phyloP scores from a whole-genome alignment of 2,797 vertebrate species.

The Enteromius argenteus region DNA sequence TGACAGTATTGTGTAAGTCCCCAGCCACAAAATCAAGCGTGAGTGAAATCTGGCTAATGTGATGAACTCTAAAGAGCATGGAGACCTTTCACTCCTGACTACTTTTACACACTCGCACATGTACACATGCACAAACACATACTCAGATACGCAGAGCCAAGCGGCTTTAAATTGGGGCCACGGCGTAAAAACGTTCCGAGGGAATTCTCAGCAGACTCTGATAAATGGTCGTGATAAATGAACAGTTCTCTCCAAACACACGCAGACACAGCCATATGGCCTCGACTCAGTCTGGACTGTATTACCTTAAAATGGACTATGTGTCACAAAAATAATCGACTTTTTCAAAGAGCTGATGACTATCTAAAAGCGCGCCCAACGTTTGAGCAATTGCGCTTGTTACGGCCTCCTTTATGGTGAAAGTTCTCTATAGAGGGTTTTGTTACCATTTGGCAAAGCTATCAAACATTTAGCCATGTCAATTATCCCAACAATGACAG shows the following conservation, averaged over 20 bases:
- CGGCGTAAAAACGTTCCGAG: slow-evolving; percentile 62
- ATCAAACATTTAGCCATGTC: slow-evolving; percentile 12
- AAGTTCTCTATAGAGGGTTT: slow-evolving; percentile 8
- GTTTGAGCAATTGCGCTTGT: slow-evolving; percentile 23
- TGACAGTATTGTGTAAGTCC: slow-evolving; percentile 25
- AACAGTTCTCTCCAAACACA: slow-evolving; percentile 47
- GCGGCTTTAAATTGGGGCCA: slow-evolving; percentile 62
- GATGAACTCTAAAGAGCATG: slow-evolving; percentile 52
- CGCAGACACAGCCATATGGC: slow-evolving; percentile 51
- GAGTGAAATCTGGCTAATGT: slow-evolving; percentile 40
- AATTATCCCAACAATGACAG: slow-evolving; percentile 23
- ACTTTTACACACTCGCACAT: slow-evolving; percentile 34
- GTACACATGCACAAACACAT: slow-evolving; percentile 33
- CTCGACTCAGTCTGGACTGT: slow-evolving; percentile 53
- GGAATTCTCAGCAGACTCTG: slow-evolving; percentile 69
- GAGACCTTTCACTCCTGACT: slow-evolving; percentile 43
- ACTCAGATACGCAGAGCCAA: slow-evolving; percentile 26
- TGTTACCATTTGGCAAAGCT: slow-evolving; percentile 19
- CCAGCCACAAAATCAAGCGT: slow-evolving; percentile 1
- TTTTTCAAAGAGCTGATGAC: slow-evolving; percentile 48
- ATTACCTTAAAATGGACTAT: slow-evolving; percentile 52
- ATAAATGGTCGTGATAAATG: slow-evolving; percentile 74
- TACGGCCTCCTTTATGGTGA: slow-evolving; percentile 9
- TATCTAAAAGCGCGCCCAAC: slow-evolving; percentile 36
- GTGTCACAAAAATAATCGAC: slow-evolving; percentile 51